A percentile compares a stretch with the other conserved stretches of the same genome.
phyloP scores from a whole-genome alignment of 2,888 invertebrate genomes.

The Ischnura elegans region DNA sequence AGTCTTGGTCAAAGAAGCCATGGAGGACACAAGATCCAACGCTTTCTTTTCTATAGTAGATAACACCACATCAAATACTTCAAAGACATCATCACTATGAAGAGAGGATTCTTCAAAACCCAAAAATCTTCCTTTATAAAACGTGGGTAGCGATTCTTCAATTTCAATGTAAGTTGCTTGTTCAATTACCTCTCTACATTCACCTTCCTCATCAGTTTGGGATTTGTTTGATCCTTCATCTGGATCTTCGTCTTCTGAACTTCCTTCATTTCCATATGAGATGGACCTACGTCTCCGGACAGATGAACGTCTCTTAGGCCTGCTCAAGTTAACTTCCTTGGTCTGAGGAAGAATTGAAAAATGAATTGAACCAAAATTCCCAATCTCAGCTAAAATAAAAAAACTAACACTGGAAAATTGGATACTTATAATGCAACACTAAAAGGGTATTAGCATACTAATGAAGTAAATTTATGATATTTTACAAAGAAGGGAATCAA shows the following conservation, averaged over 20 bases:
- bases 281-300: neutral
- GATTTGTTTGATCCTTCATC: neutral
- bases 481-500: neutral
- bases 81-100: neutral
- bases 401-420: too few species aligned
- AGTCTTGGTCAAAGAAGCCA: neutral
- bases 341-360: neutral
- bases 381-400: too few species aligned
- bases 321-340: neutral
- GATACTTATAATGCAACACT: too few species aligned
- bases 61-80: neutral
- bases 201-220: neutral
- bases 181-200: neutral
- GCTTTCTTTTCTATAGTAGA: neutral
- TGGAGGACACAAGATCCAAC: too few species aligned
- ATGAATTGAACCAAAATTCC: neutral
- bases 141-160: neutral
- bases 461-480: too few species aligned
- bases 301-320: neutral
- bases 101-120: neutral
- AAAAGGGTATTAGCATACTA: too few species aligned
- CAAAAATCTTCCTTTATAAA: conserved; percentile 52
- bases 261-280: neutral
- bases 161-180: neutral
- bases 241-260: neutral